These are phyloP conservation scores for Sebastiscus albofasciatus DNA, from an alignment of 2,797 vertebrate genomes.

Conservation along the genomic window DNA sequence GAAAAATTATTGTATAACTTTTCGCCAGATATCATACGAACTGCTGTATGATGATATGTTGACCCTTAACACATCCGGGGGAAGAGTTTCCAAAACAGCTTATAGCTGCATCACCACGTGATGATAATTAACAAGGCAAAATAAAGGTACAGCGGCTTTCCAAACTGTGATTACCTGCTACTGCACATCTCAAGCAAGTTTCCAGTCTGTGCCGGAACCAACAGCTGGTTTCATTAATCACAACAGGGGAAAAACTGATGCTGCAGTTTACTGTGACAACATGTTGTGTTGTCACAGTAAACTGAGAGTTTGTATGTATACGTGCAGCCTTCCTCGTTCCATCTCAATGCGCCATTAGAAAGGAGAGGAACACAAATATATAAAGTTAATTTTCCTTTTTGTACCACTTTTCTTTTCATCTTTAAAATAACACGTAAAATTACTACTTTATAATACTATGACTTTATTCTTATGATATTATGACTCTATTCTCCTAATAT, in stretches of 20 bases:
- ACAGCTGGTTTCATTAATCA: not conserved
- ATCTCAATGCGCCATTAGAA: constrained; percentile 12
- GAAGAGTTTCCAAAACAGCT: not conserved
- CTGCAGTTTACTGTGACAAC: constrained; percentile 27
- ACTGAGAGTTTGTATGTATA: constrained; percentile 15
- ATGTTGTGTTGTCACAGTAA: constrained; percentile 26
- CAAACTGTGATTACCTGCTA: not conserved
- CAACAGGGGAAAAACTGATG: not conserved
- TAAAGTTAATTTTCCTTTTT: not conserved
- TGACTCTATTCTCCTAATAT: too few species aligned
- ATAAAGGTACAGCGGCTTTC: not conserved
- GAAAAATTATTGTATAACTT: too few species aligned
- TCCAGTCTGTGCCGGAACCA: not conserved
- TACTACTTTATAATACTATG: too few species aligned
- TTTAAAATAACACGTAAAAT: too few species aligned
- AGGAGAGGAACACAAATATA: not conserved
- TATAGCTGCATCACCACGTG: not conserved
- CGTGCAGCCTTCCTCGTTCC: not conserved
- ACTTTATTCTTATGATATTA: too few species aligned
- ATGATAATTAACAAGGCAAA: not conserved
- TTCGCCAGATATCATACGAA: too few species aligned
- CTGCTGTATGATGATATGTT: too few species aligned
- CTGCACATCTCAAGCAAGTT: not conserved
- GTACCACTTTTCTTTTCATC: not conserved
- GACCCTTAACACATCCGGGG: not conserved